Evolutionary conservation across 2,113 vertebrate genomes (phyloP).

Genomic region (Mugil cephalus): DNA sequence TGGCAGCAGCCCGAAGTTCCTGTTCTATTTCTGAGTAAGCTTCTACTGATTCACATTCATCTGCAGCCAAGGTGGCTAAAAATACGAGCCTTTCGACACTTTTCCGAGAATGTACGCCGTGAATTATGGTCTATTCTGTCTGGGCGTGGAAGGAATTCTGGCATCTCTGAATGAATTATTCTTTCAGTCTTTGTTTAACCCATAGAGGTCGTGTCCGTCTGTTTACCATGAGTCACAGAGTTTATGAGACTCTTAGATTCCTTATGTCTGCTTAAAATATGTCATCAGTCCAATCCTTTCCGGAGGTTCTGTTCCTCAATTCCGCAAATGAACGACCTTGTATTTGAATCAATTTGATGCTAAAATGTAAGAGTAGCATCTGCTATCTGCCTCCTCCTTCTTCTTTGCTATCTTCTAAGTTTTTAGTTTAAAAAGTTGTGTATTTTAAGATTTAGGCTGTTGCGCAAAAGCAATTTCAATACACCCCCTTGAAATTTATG

Average conservation of each 20-base stretch:
- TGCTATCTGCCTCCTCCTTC: no score
- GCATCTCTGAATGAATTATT: constrained; percentile 6
- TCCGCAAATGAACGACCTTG: no score
- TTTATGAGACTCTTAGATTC: neutral
- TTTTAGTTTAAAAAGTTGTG: no score
- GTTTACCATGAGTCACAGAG: constrained; percentile 36
- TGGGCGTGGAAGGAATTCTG: constrained; percentile 25
- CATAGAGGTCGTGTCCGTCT: neutral
- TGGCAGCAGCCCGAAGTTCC: constrained; percentile 36
- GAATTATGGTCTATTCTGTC: neutral
- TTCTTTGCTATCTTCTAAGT: no score
- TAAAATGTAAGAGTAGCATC: no score
- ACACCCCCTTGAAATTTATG: no score
- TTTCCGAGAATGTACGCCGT: constrained; percentile 55
- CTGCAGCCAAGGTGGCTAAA: constrained; percentile 49
- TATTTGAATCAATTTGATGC: no score
- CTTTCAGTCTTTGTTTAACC: constrained; percentile 29
- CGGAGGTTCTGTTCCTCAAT: no score
- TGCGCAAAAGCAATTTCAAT: no score
- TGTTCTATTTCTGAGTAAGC: constrained; percentile 54
- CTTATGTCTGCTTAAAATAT: neutral
- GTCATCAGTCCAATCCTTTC: no score
- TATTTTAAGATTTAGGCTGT: no score
- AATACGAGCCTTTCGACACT: constrained; percentile 53
- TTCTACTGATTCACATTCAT: constrained; percentile 56